Conservation (phyloP, 2,113 vertebrate genomes). For the Chaetorhynchus papuensis region DNA sequence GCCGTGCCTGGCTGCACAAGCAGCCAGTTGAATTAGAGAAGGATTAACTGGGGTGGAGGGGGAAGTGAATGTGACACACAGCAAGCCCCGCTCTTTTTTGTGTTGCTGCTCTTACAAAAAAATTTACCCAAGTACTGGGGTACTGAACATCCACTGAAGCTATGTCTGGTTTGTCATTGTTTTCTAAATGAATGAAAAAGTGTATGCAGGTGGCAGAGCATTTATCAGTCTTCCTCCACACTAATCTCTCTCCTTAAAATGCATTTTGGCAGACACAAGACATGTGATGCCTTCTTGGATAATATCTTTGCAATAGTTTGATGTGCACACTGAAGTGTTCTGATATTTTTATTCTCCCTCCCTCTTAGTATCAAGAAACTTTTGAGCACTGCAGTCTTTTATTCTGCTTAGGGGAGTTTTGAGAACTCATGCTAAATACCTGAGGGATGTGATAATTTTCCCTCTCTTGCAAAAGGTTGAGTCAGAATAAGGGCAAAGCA, state of each 20-base stretch:
- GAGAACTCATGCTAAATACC: not conserved
- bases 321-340: not conserved
- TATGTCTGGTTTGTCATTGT: not conserved
- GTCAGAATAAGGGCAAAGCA: not conserved
- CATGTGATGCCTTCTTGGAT: not conserved
- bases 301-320: not conserved
- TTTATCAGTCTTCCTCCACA: not conserved
- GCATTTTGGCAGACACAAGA: not conserved
- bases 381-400: not conserved
- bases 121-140: not conserved
- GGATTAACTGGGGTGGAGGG: not conserved
- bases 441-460: not conserved
- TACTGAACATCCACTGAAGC: not conserved
- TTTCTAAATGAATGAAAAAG: not conserved
- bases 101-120: not conserved
- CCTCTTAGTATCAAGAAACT: not conserved
- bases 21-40: slow-evolving; percentile 26
- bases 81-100: not conserved
- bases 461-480: not conserved
- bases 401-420: not conserved
- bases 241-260: not conserved
- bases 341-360: not conserved
- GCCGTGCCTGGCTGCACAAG: slow-evolving; percentile 14
- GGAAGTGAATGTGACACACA: not conserved
- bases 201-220: not conserved